Base-by-base conservation (phyloP, 2,797 vertebrate species). In the Pseudocheirus occidentalis region DNA sequence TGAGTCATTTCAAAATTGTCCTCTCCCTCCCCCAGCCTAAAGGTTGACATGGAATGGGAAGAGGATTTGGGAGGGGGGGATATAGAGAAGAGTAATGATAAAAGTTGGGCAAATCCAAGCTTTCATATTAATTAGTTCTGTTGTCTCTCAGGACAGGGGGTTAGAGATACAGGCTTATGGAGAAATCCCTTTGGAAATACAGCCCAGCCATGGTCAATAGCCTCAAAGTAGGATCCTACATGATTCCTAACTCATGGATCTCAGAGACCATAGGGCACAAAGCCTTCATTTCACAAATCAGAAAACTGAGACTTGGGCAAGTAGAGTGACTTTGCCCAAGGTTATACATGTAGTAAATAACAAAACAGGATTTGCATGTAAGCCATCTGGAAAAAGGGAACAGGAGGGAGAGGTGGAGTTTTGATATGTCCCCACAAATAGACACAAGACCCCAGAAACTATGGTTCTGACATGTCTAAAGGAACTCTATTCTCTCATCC, bases 1-100 rank as follows among this genome's bases (percentile, higher is more conserved):
- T 40, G 91, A 90, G 31, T 34, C 92, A 54, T 62, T 93, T 57
- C 55, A 62, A 97, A 93, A 94, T 56, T 73, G 53, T 81, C 34
- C 27, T 28, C 9, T 1, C 10, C 40, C 73, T 87, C 73, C 40
- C 40, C 10, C 40, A 87, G 40, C 9, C 21, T 87, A 87, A 87
- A 87, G 21, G 31, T 93, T 94, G 50, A 89, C 4, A 59, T 91
- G 54, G n/a, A 27, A 57, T 91, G 28, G 14, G 66, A 92, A 66
- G 59, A 93, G 50, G 6, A 21, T 46, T 0, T 11, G 5, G 55
- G 31, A 1, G 1, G 6, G 34, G 55, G 91, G 2, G 54, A 21
- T 31, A n/a, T 91, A 46, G 50, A 53, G 66, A 93, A 57, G 14
- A 12, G 46, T 10, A 54, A 50, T 50, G 24, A 3, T 27, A 40